These are phyloP conservation scores for Zaprionus tsacasi DNA, from an alignment of 1,140 invertebrate genomes.

Conservation along the genomic window DNA sequence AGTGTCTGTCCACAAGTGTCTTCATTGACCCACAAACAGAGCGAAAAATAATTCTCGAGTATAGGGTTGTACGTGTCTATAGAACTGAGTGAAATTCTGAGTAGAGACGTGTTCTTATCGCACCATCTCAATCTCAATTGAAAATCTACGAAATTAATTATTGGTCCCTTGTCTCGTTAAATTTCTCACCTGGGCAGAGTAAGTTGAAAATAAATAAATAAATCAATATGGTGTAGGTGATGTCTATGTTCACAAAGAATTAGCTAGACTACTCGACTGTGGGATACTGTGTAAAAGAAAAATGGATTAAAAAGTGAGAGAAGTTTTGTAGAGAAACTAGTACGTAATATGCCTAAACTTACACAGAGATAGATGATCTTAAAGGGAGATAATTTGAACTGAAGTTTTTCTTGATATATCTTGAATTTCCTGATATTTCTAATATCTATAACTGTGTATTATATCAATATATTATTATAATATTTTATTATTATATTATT, in stretches of 20 bases:
- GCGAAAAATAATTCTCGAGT: background rate
- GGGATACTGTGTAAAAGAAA: background rate
- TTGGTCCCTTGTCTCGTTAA: background rate
- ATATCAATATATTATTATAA: too few relatives aligned
- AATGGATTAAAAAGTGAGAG: too few relatives aligned
- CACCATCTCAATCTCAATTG: background rate
- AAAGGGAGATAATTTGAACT: too few relatives aligned
- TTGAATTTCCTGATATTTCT: too few relatives aligned
- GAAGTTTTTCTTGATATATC: too few relatives aligned
- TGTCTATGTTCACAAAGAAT: background rate
- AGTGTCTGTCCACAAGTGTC: background rate
- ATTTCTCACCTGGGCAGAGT: background rate
- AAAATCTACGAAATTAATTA: slow-evolving; percentile 2
- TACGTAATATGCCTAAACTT: too few relatives aligned
- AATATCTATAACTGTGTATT: too few relatives aligned
- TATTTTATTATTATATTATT: too few relatives aligned
- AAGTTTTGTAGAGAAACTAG: too few relatives aligned
- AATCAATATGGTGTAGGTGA: background rate
- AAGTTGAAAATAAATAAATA: background rate
- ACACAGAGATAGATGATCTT: too few relatives aligned
- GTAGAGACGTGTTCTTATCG: background rate
- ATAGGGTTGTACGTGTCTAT: background rate
- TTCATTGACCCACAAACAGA: background rate
- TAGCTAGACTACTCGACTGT: background rate
- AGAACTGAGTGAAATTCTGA: background rate